phyloP scores from a whole-genome alignment of 2,113 vertebrate genomes.

The Genyomyrus donnyi region DNA sequence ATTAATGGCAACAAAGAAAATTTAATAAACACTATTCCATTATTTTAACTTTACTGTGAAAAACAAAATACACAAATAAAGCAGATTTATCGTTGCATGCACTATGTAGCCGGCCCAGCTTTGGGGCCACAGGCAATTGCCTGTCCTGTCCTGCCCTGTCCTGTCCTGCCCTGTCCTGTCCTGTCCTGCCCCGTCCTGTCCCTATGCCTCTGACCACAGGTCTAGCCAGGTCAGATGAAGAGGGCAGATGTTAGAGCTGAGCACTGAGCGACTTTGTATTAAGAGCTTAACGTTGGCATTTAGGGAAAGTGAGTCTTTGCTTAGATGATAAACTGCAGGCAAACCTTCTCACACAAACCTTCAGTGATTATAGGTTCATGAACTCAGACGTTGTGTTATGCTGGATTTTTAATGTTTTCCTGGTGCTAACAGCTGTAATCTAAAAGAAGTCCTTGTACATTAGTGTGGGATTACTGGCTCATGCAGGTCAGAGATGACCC shows the following conservation, averaged over 20 bases:
- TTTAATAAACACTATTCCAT: too few species aligned
- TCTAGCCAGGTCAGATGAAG: not conserved
- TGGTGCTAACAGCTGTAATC: not conserved
- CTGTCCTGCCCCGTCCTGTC: too few species aligned
- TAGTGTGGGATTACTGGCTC: not conserved
- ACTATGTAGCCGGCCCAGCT: too few species aligned
- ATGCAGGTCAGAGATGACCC: not conserved
- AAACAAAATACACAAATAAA: too few species aligned
- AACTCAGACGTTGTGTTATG: not conserved
- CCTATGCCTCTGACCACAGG: too few species aligned
- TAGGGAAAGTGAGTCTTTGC: conserved; percentile 46
- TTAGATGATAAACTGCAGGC: conserved; percentile 14
- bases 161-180: rapidly evolving
- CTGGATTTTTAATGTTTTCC: conserved; percentile 25
- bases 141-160: too few species aligned
- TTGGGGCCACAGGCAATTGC: too few species aligned
- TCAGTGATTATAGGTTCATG: not conserved
- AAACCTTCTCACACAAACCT: not conserved
- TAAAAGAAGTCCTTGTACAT: not conserved
- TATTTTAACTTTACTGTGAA: too few species aligned
- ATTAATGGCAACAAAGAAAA: too few species aligned
- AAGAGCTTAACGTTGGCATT: conserved; percentile 43
- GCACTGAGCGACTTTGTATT: conserved; percentile 48
- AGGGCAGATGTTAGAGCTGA: not conserved
- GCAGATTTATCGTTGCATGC: too few species aligned